A percentile compares a stretch with the other conserved stretches of the same genome.
These are phyloP conservation scores for Cyclopterus lumpus DNA, from an alignment of 2,797 vertebrate genomes.

Conservation along the genomic window DNA sequence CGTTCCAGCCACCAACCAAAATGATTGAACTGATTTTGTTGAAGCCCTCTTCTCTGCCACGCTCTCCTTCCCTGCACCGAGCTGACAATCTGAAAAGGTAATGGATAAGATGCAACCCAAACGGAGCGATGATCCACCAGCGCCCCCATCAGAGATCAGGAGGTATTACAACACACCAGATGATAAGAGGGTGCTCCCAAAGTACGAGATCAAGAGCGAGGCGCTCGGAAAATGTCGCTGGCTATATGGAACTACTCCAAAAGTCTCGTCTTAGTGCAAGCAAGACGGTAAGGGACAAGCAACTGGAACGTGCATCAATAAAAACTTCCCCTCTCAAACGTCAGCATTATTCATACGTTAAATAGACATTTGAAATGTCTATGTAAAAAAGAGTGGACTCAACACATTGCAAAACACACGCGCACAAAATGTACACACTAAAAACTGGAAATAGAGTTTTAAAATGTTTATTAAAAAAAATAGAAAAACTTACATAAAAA, in stretches of 20 bases:
- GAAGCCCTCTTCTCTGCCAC: constrained; percentile 14
- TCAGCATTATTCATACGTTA: background rate
- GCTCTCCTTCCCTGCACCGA: constrained; percentile 18
- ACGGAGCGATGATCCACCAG: constrained; percentile 34
- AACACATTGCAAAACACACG: background rate
- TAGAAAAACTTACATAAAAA: constrained; percentile 79
- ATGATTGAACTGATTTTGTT: constrained; percentile 35
- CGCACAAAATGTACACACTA: background rate
- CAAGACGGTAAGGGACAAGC: background rate
- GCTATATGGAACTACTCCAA: background rate
- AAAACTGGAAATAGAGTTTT: constrained; percentile 51
- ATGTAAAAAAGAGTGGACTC: too few species aligned
- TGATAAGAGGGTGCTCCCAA: background rate
- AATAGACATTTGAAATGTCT: background rate
- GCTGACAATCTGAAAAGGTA: constrained; percentile 5
- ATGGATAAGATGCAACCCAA: background rate
- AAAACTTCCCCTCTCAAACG: background rate
- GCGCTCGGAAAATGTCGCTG: background rate
- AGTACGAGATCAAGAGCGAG: too few species aligned
- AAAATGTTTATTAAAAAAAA: constrained; percentile 85
- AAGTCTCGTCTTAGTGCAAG: background rate
- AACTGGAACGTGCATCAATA: background rate
- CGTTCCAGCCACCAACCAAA: constrained; percentile 23
- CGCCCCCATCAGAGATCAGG: constrained; percentile 51
- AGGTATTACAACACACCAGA: constrained; percentile 35